A percentile compares a stretch with the other conserved stretches of the same genome.
phyloP scores from a whole-genome alignment of 2,113 vertebrate genomes.

The Tamias sibiricus region DNA sequence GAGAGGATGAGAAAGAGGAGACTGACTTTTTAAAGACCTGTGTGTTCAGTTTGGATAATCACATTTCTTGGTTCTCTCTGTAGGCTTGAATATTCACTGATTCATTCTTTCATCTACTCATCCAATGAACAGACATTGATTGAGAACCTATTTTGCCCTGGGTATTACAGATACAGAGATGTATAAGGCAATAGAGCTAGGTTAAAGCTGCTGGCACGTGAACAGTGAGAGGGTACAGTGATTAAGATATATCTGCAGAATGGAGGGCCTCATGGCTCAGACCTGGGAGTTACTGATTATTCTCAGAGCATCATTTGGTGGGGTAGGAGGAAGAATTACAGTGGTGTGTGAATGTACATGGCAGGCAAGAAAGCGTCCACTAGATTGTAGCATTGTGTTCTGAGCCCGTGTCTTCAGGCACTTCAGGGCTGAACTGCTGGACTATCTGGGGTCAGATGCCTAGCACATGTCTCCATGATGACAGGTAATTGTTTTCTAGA shows the following conservation, averaged over 20 bases:
- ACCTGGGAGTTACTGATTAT: background rate
- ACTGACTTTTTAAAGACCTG: slow-evolving; percentile 22
- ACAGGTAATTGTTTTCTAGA: background rate
- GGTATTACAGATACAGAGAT: background rate
- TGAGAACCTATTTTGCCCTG: background rate
- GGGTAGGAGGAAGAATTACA: background rate
- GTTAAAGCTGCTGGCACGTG: background rate
- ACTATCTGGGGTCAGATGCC: background rate
- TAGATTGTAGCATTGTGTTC: background rate
- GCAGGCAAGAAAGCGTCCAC: background rate
- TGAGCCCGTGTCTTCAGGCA: background rate
- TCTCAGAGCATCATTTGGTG: background rate
- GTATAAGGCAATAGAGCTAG: background rate
- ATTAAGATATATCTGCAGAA: too few relatives aligned
- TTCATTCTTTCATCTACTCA: slow-evolving; percentile 20
- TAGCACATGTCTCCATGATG: background rate
- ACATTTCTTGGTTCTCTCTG: slow-evolving; percentile 35
- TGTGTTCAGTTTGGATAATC: background rate
- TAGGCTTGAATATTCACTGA: background rate
- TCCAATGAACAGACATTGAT: background rate
- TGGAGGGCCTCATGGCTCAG: background rate
- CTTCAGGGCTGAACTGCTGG: background rate
- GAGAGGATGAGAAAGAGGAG: background rate
- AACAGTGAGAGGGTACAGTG: background rate
- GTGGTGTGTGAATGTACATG: accelerated